Conservation (phyloP, 2,888 invertebrate genomes). For the Chloroclysta siterata region DNA sequence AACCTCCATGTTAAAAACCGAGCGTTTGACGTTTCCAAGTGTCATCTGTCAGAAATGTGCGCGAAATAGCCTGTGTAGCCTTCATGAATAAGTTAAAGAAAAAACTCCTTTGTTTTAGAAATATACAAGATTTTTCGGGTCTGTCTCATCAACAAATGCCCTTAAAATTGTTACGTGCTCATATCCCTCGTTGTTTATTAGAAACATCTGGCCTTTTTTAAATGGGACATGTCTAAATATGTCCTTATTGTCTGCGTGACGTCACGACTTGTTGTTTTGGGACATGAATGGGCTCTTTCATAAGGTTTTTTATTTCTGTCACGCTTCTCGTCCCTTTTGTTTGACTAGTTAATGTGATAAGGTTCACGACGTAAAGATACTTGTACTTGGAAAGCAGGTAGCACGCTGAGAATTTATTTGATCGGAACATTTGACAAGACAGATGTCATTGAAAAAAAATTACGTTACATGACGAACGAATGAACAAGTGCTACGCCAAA, state of each 20-base stretch:
- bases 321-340: constrained; percentile 38
- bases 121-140: constrained; percentile 4
- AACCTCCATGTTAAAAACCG: constrained; percentile 59
- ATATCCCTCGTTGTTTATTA: constrained; percentile 33
- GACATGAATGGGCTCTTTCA: constrained; percentile 51
- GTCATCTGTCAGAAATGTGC: constrained; percentile 39
- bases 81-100: constrained; percentile 14
- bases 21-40: constrained; percentile 49
- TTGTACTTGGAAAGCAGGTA: constrained; percentile 3
- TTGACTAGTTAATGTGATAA: constrained; percentile 38
- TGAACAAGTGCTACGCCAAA: too few relatives aligned
- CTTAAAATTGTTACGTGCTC: constrained; percentile 25
- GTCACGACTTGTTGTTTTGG: constrained; percentile 50
- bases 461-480: not conserved
- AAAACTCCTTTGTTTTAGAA: constrained; percentile 7
- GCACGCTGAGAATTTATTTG: not conserved
- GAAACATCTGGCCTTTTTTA: constrained; percentile 38
- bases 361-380: constrained; percentile 26
- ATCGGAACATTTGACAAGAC: not conserved
- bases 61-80: constrained; percentile 1
- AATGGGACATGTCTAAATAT: constrained; percentile 48
- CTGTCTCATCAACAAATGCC: constrained; percentile 24
- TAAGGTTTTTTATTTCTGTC: constrained; percentile 41
- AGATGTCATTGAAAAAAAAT: not conserved
- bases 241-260: constrained; percentile 51